Evolutionary conservation across 2,888 invertebrate genomes (phyloP).

Genomic region (Nephrotoma flavescens): DNA sequence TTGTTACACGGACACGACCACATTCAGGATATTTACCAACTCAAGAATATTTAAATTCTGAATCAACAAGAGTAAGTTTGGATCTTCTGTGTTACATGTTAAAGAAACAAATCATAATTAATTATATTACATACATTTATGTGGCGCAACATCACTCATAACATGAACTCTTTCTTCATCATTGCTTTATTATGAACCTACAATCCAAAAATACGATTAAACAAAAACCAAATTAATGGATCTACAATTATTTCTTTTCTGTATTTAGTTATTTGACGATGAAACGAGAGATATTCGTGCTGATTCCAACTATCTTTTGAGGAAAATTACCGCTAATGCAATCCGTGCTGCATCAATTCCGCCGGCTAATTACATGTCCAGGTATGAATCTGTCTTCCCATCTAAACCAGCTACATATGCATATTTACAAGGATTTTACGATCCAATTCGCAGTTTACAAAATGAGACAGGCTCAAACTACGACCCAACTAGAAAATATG

Average conservation of each 20-base stretch:
- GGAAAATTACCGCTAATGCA: constrained; percentile 59
- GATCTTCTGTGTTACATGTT: not conserved
- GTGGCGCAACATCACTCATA: not conserved
- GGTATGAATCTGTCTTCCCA: not conserved
- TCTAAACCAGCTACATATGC: constrained; percentile 38
- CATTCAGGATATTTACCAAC: constrained; percentile 46
- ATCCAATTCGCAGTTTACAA: constrained; percentile 46
- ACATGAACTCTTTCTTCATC: not conserved
- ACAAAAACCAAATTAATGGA: not conserved
- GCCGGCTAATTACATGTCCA: constrained; percentile 21
- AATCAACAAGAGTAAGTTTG: constrained; percentile 50
- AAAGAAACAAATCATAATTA: not conserved
- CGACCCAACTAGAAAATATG: constrained; percentile 51
- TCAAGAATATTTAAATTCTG: constrained; percentile 66
- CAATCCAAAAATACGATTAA: not conserved
- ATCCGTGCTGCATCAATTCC: constrained; percentile 47
- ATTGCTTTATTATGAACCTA: not conserved
- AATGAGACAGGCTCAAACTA: constrained; percentile 52
- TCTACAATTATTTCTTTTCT: not conserved
- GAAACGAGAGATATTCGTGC: constrained; percentile 70
- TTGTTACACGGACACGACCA: constrained; percentile 47
- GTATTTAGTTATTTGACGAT: constrained; percentile 58
- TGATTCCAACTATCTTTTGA: constrained; percentile 57
- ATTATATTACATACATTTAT: not conserved
- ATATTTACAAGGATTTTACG: constrained; percentile 52